phyloP scores from a whole-genome alignment of 1,140 invertebrate genomes.

The Coenobita brevimanus region DNA sequence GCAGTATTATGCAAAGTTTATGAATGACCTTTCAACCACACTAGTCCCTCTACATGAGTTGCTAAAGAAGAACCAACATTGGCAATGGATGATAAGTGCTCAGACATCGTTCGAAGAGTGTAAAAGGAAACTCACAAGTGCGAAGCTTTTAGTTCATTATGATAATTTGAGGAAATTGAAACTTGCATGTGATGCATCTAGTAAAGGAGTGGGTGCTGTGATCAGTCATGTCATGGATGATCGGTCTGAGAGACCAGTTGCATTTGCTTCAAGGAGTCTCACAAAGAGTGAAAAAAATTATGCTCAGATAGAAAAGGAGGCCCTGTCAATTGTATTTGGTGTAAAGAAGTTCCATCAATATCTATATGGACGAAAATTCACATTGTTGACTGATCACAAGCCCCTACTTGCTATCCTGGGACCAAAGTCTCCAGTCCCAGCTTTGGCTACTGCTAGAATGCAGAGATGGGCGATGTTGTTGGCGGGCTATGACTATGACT shows the following conservation, averaged over 20 bases:
- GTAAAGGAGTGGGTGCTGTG: too few species aligned
- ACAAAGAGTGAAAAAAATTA: constrained; percentile 74
- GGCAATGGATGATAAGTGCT: too few species aligned
- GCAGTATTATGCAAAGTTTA: too few species aligned
- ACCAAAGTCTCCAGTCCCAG: neutral
- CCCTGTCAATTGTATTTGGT: constrained; percentile 75
- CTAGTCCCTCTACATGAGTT: too few species aligned
- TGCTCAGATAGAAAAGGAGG: constrained; percentile 76
- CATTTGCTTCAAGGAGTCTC: constrained; percentile 74
- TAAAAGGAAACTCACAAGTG: too few species aligned
- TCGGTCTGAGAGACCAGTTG: constrained; percentile 72
- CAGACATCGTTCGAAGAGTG: too few species aligned
- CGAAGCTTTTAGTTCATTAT: too few species aligned
- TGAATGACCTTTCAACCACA: too few species aligned
- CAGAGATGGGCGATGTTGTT: constrained; percentile 21
- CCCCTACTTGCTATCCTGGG: constrained; percentile 26
- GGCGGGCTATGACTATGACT: neutral
- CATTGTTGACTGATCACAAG: constrained; percentile 35
- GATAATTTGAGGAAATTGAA: too few species aligned
- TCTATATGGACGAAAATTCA: constrained; percentile 33
- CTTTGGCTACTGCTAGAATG: constrained; percentile 7
- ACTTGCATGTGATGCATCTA: too few species aligned
- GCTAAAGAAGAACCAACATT: too few species aligned
- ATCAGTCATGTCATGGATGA: constrained; percentile 51
- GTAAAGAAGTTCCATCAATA: constrained; percentile 35